Conservation (phyloP, 2,113 vertebrate genomes). For the Laterallus jamaicensis region DNA sequence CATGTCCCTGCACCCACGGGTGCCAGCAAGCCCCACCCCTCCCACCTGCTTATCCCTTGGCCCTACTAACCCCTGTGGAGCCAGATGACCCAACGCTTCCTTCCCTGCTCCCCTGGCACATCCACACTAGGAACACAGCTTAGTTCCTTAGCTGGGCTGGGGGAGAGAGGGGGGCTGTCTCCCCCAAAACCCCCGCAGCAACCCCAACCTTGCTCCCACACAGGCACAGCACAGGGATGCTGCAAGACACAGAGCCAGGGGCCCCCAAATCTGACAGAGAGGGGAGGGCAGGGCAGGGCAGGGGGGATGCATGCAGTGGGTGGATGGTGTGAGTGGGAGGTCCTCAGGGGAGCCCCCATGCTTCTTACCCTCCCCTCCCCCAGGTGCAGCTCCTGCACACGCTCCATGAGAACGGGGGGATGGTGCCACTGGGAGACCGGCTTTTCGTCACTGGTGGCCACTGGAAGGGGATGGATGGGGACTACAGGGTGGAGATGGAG, state of each 20-base stretch:
- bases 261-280: not conserved
- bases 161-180: too few species aligned
- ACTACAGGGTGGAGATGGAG: conserved; percentile 95
- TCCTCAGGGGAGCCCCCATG: fast-evolving
- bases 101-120: not conserved
- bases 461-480: conserved; percentile 95
- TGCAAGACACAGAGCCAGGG: not conserved
- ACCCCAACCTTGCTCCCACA: not conserved
- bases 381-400: conserved; percentile 93
- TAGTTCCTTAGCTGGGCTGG: too few species aligned
- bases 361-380: not conserved
- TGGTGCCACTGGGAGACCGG: conserved; percentile 81
- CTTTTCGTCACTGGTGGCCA: conserved; percentile 91
- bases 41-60: not conserved
- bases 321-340: fast-evolving
- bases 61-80: not conserved
- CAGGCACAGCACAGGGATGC: not conserved
- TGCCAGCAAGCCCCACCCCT: not conserved
- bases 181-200: too few species aligned
- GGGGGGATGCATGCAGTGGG: fast-evolving
- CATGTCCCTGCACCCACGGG: too few species aligned
- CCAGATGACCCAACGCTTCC: not conserved
- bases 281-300: fast-evolving
- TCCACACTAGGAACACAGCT: fast-evolving
- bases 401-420: conserved; percentile 91